phyloP scores from a whole-genome alignment of 2,113 vertebrate genomes.

The Petroica traversi region DNA sequence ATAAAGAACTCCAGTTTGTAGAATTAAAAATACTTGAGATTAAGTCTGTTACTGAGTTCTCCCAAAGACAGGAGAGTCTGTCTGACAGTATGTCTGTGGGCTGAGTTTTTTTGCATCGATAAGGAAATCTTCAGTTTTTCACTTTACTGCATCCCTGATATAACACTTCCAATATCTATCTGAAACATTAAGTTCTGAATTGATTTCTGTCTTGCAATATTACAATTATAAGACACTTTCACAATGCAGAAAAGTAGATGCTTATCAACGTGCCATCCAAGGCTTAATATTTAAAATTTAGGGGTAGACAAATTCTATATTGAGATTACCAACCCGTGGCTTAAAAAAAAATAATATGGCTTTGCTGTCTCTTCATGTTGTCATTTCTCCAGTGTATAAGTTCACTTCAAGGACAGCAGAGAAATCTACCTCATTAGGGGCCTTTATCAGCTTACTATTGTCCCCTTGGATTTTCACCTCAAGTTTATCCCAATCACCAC shows the following conservation, averaged over 20 bases:
- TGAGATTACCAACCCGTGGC: background rate
- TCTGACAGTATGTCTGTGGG: rapidly evolving
- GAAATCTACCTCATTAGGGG: background rate
- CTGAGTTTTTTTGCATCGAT: background rate
- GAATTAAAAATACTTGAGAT: background rate
- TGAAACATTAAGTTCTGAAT: background rate
- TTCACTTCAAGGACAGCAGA: background rate
- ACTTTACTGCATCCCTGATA: background rate
- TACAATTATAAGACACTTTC: background rate
- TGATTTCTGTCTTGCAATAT: background rate
- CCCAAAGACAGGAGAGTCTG: background rate
- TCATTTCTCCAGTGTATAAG: background rate
- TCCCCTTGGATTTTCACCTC: background rate
- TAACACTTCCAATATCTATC: background rate
- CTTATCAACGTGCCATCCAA: background rate
- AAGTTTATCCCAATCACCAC: background rate
- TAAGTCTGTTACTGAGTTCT: background rate
- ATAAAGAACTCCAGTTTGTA: background rate
- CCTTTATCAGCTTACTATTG: background rate
- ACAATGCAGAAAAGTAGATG: background rate
- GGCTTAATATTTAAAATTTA: background rate
- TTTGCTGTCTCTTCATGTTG: background rate
- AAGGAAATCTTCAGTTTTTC: background rate
- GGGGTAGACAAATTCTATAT: background rate
- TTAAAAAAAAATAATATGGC: background rate